Evolutionary conservation across 2,888 invertebrate genomes (phyloP), one percentile per base, ranked within the genome.

Genomic region (Caenorhabditis uteleia): DNA sequence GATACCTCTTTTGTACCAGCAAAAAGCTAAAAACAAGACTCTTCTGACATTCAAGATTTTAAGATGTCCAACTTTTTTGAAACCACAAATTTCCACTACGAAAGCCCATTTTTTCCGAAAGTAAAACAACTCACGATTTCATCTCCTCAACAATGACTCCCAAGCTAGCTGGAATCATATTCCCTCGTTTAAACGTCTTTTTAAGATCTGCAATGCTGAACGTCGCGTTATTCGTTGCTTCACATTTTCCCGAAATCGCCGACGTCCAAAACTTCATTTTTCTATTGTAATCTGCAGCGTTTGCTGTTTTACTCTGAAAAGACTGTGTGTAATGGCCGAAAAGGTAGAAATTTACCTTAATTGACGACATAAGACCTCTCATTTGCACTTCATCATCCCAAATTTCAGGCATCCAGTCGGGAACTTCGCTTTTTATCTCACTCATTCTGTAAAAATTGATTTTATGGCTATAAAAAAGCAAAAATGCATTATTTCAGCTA

Each of bases 191-290:
- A 48, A 80, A 80, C 38, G 66, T 65, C 47, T 47, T 40, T 47
- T 79, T 79, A 48, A 79, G 54, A 21, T 60, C 51, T 16, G 61
- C 57, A 20, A 76, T 34, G 1, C 67, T 57, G 36, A 79, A 65
- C 5, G 76, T 36, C 10, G 75, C 75, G 18, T 62, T 76, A 29
- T 69, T 66, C 42, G 76, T 74, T 14, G 62, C 56, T 18, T 51
- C 50, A 40, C 79, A 79, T 18, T 68, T 70, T 10, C 50, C 58
- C 3, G 27, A 60, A 40, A 80, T 76, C 8, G 68, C 29, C 2
- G 68, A 66, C n/a, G 56, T 46, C 80, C 80, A 80, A 56, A 78
- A 80, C 0, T 64, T 57, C 8, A 79, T 47, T 36, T 78, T 76
- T 40, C 76, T 48, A 40, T 80, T 77, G 50, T 78, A 75, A 45